A percentile compares a stretch with the other conserved stretches of the same genome.
Conservation (phyloP, 2,797 vertebrate species). For the Tangara arthus region DNA sequence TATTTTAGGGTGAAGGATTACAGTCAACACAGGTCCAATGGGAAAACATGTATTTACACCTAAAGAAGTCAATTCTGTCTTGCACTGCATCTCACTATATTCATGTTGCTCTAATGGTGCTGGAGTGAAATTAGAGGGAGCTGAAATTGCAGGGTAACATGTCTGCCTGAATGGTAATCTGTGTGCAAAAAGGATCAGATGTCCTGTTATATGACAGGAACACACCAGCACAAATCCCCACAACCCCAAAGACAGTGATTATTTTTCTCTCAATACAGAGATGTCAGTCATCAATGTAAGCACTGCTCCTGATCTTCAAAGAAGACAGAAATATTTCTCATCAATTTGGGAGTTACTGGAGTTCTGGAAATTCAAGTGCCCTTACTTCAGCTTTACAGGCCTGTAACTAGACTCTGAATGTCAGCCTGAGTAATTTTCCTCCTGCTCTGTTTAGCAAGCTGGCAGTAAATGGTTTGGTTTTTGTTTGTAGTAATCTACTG, state of each 20-base stretch:
- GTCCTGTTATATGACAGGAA: not conserved
- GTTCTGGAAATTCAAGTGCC: not conserved
- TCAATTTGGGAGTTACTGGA: not conserved
- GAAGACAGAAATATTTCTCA: not conserved
- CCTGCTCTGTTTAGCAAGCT: not conserved
- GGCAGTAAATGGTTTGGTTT: not conserved
- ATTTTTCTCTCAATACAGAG: not conserved
- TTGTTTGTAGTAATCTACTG: not conserved
- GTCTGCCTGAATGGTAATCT: not conserved
- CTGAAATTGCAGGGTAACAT: not conserved
- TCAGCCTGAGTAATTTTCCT: not conserved
- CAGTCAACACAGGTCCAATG: not conserved
- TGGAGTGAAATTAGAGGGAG: not conserved
- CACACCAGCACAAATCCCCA: not conserved
- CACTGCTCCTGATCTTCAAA: not conserved
- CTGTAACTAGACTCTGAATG: not conserved
- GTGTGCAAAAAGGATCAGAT: not conserved
- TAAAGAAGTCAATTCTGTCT: not conserved
- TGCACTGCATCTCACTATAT: not conserved
- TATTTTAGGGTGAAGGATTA: not conserved
- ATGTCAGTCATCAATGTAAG: not conserved
- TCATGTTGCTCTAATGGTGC: not conserved
- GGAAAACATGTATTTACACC: not conserved
- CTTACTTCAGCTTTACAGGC: not conserved
- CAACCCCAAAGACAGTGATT: not conserved